These are phyloP conservation scores for Chloroclysta siterata DNA, from an alignment of 2,888 invertebrate genomes.

Conservation along the genomic window DNA sequence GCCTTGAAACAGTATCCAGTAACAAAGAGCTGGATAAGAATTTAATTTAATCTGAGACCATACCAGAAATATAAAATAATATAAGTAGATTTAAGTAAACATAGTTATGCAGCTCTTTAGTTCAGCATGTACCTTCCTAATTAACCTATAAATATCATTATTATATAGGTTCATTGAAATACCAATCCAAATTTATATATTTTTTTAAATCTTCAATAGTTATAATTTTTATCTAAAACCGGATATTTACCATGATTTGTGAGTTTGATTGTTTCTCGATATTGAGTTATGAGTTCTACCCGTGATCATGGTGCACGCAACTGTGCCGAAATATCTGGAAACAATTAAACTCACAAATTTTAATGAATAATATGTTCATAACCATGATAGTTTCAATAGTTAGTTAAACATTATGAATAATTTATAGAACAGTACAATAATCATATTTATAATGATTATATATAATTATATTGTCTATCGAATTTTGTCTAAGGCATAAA, in stretches of 20 bases:
- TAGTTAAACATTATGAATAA: neutral
- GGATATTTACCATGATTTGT: too few relatives aligned
- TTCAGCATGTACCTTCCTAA: slow-evolving; percentile 18
- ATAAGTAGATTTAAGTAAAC: neutral
- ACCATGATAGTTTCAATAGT: too few relatives aligned
- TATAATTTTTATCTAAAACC: too few relatives aligned
- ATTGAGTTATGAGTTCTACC: too few relatives aligned
- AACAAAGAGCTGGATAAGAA: slow-evolving; percentile 42
- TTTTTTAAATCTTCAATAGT: too few relatives aligned
- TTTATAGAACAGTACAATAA: neutral
- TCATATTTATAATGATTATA: neutral
- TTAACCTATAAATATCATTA: neutral
- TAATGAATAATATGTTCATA: too few relatives aligned
- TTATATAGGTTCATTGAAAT: neutral
- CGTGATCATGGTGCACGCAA: too few relatives aligned
- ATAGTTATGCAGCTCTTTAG: slow-evolving; percentile 18
- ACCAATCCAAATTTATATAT: too few relatives aligned
- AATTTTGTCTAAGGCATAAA: neutral
- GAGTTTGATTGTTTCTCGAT: too few relatives aligned
- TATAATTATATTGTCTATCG: neutral
- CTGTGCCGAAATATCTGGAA: too few relatives aligned
- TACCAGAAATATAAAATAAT: neutral
- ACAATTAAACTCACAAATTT: too few relatives aligned
- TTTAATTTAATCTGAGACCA: neutral
- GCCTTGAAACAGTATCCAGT: slow-evolving; percentile 44